phyloP scores from a whole-genome alignment of 37 sponge, comb jelly and placozoan genomes.

The Agelas oroides region DNA sequence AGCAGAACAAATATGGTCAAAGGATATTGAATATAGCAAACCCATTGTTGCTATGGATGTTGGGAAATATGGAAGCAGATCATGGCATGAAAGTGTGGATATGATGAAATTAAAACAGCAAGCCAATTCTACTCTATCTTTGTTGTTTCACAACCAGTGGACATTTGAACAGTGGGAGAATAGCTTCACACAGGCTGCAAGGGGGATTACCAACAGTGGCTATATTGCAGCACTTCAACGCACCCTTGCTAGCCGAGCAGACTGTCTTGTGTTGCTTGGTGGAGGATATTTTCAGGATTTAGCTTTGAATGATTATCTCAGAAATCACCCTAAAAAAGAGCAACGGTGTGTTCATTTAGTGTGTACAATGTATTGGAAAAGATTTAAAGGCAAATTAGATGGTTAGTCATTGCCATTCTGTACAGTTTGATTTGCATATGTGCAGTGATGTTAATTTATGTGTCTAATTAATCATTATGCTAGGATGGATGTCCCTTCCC shows the following conservation, averaged over 20 bases:
- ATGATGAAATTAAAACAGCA: neutral
- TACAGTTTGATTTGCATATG: too few relatives aligned
- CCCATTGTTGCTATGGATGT: constrained; percentile 22
- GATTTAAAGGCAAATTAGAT: too few relatives aligned
- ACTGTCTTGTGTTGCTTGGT: constrained; percentile 34
- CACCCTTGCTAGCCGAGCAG: constrained; percentile 22
- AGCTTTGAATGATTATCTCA: constrained; percentile 5
- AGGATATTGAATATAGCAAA: too few relatives aligned
- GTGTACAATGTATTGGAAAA: too few relatives aligned
- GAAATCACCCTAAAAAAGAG: neutral
- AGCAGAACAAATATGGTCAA: too few relatives aligned
- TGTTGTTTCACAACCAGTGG: constrained; percentile 17
- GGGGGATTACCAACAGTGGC: neutral
- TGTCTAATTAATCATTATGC: too few relatives aligned
- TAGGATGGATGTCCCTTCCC: too few relatives aligned
- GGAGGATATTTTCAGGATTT: constrained; percentile 40
- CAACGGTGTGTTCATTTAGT: too few relatives aligned
- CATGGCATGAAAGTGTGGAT: neutral
- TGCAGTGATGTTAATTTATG: too few relatives aligned
- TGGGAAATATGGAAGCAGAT: constrained; percentile 23
- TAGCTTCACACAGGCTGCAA: constrained; percentile 9
- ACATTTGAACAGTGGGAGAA: constrained; percentile 3
- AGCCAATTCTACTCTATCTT: neutral
- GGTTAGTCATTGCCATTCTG: too few relatives aligned
- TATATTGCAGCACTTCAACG: constrained; percentile 36